Evolutionary conservation across 2,113 vertebrate genomes (phyloP).

Genomic region (Cochlearius cochlearius): DNA sequence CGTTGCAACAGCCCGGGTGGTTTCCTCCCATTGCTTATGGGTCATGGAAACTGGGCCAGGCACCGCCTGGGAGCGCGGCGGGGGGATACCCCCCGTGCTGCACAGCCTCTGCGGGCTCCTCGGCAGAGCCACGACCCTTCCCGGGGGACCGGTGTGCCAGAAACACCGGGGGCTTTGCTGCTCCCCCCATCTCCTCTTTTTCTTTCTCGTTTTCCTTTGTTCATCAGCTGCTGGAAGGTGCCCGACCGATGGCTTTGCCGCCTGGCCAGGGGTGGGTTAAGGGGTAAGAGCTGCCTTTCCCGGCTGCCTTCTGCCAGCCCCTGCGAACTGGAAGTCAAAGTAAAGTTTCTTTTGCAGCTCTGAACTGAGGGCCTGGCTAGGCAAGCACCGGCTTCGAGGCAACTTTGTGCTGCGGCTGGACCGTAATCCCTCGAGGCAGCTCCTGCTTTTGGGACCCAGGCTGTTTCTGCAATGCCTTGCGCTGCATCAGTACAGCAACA

Average conservation of each 20-base stretch:
- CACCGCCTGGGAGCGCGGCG: accelerated
- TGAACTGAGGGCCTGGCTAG: accelerated
- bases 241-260: background rate
- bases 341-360: background rate
- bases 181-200: background rate
- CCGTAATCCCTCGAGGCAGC: no score
- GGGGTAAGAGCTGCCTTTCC: background rate
- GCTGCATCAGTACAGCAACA: background rate
- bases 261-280: background rate
- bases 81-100: background rate
- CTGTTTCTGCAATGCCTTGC: no score
- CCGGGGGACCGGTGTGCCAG: background rate
- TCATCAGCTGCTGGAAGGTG: background rate
- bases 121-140: background rate
- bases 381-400: background rate
- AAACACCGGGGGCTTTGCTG: background rate
- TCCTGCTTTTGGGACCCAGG: background rate
- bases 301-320: background rate
- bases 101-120: background rate
- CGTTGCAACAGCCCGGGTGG: accelerated
- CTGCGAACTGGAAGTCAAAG: background rate
- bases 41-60: background rate
- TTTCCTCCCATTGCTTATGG: background rate
- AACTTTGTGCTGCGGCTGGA: background rate
- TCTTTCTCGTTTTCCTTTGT: background rate